phyloP scores from a whole-genome alignment of 2,113 vertebrate species.

The Rhinolophus sinicus region DNA sequence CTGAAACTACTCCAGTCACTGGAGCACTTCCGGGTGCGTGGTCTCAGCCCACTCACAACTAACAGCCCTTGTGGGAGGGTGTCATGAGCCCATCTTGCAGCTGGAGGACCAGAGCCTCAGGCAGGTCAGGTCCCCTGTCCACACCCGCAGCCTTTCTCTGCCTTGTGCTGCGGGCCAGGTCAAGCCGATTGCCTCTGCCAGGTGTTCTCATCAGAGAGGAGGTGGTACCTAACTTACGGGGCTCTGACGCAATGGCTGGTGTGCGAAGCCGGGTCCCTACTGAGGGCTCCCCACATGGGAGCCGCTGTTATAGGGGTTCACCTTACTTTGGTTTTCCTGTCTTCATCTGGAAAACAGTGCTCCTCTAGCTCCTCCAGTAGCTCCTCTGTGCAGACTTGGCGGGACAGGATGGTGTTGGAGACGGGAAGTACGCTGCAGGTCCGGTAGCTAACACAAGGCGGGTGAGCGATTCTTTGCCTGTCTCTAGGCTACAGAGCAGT shows the following conservation, averaged over 20 bases:
- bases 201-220: rapidly evolving
- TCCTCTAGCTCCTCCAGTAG: no score
- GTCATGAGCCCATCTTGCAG: rapidly evolving
- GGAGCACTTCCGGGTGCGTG: rapidly evolving
- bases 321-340: not conserved
- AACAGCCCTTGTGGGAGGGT: not conserved
- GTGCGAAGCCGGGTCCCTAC: rapidly evolving
- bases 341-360: not conserved
- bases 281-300: rapidly evolving
- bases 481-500: not conserved
- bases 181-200: not conserved
- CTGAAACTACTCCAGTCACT: rapidly evolving
- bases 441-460: rapidly evolving
- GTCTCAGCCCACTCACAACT: not conserved
- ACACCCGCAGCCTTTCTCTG: not conserved
- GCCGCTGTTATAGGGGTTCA: not conserved
- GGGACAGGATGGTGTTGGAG: not conserved
- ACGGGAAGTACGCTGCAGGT: rapidly evolving
- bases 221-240: rapidly evolving
- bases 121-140: not conserved
- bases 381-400: rapidly evolving
- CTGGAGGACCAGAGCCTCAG: not conserved
- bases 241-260: not conserved
- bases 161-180: not conserved
- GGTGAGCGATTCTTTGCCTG: not conserved